Base-by-base conservation (phyloP, 2,888 invertebrate genomes). In the Thymelicus lineola region DNA sequence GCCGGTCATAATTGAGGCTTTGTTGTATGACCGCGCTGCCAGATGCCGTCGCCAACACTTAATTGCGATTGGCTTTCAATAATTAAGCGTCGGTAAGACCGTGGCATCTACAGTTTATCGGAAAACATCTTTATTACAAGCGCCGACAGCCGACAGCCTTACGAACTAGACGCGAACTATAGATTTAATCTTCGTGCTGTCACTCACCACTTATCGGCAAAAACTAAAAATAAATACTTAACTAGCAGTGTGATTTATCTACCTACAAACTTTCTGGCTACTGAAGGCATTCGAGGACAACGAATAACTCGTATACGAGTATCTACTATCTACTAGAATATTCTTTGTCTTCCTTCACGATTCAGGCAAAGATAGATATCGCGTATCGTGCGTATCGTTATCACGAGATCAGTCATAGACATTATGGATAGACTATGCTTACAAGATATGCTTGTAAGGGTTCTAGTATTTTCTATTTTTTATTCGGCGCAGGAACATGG, bases 51-150 rank as follows among this genome's bases (percentile, higher is more conserved):
- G 74, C 73, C 73, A 76, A 77, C 75, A 77, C 75, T 78, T 84
- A 83, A 84, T 82, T 83, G 79, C 82, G 77, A 79, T 82, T 74
- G 79, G 73, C 77, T 81, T 75, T 79, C 79, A 81, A 82, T 84
- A 83, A 85, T 83, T 81, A 82, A 80, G 78, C 76, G 76, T 75
- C 75, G 64, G 74, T 72, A 75, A 63, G 76, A 74, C 76, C 75
- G 75, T 75, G 71, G 74, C 73, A 72, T 74, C 71, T 73, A 74
- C 77, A 75, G 77, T 83, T 85, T 81, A 85, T 84, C 79, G 76
- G 76, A 71, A 79, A 82, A 83, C 79, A 81, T 84, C 79, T 83
- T 83, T 82, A 84, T 83, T 80, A 77, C 72, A 64, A 64, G 63
- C 64, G 70, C 70, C 64, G 70, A 70, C 66, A 59, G 58, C 46